Base-by-base conservation (phyloP, 1,140 invertebrate species). In the Popillia japonica region DNA sequence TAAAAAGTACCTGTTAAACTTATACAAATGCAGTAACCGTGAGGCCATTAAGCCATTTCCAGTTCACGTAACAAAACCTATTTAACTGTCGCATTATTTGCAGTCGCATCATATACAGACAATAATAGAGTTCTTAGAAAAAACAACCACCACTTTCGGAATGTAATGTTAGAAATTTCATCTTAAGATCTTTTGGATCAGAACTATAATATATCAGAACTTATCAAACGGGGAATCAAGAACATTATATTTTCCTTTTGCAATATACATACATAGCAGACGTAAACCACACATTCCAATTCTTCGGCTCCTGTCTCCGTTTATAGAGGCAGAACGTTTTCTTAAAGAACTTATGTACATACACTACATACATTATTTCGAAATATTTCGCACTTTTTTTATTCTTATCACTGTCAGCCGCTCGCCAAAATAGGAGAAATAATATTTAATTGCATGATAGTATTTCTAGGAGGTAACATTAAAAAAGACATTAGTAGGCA, bases 231-330 rank as follows among this genome's bases (percentile, higher is more conserved):
- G 6, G 11, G 61, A 68, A 68, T 68, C 61, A 34, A 9, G 61
- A 68, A 68, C 61, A 68, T 68, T 68, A 68, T 68, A 68, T 68
- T 34, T 22, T 34, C 22, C 61, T 27, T 68, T 68, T 68, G 11
- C 61, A 34, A 34, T 34, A 34, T 34, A 34, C 27, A 34, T 23
- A 9, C 27, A 34, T 23, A 9, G 61, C 11, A 9, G 61, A 68
- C 61, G 22, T 68, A 68, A 68, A 22, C 22, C 27, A 22, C 61
- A 34, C 61, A 68, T 68, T 68, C 61, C 61, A 22, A 68, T 68
- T 34, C 61, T 68, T 68, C 61, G 22, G 61, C 27, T 17, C 10
- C 61, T 22, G 27, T 68, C 20, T 9, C 61, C 61, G 9, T 68
- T 68, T 68, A 68, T 34, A 68, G 61, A 68, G 20, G 61, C 22